These are phyloP conservation scores for Yponomeuta plumbellus DNA, from an alignment of 2,888 invertebrate genomes.

Conservation along the genomic window DNA sequence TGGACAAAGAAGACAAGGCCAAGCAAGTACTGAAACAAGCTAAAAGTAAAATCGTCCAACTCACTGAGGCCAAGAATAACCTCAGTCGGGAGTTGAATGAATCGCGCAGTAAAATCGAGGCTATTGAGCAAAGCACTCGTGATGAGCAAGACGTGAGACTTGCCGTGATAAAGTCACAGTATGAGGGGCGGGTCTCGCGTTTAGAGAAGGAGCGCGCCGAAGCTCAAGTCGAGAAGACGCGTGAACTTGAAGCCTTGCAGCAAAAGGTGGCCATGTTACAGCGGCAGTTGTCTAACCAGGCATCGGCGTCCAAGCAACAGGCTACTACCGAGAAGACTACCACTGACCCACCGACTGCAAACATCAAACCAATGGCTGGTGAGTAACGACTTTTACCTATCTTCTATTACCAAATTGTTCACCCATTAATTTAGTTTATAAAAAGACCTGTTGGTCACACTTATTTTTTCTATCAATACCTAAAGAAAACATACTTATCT, in stretches of 20 bases:
- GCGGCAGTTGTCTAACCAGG: conserved; percentile 82
- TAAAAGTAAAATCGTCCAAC: conserved; percentile 82
- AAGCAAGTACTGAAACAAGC: conserved; percentile 83
- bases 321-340: conserved; percentile 73
- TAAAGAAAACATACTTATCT: too few relatives aligned
- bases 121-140: conserved; percentile 69
- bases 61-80: conserved; percentile 82
- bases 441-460: too few relatives aligned
- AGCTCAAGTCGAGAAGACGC: conserved; percentile 74
- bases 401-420: conserved; percentile 25
- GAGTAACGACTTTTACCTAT: conserved; percentile 34
- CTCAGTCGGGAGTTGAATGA: conserved; percentile 77
- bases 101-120: conserved; percentile 66
- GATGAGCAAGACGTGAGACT: conserved; percentile 77
- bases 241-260: conserved; percentile 82
- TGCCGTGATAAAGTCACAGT: conserved; percentile 80
- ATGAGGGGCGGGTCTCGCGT: conserved; percentile 81
- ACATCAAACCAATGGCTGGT: conserved; percentile 96
- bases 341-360: conserved; percentile 85
- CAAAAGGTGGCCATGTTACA: conserved; percentile 83
- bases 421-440: too few relatives aligned
- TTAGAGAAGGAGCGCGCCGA: conserved; percentile 85
- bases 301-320: conserved; percentile 81
- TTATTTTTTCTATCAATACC: too few relatives aligned
- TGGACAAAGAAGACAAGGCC: conserved; percentile 80